These are phyloP conservation scores for Enteromius mattozi DNA, from an alignment of 2,797 vertebrate species.

Conservation along the genomic window DNA sequence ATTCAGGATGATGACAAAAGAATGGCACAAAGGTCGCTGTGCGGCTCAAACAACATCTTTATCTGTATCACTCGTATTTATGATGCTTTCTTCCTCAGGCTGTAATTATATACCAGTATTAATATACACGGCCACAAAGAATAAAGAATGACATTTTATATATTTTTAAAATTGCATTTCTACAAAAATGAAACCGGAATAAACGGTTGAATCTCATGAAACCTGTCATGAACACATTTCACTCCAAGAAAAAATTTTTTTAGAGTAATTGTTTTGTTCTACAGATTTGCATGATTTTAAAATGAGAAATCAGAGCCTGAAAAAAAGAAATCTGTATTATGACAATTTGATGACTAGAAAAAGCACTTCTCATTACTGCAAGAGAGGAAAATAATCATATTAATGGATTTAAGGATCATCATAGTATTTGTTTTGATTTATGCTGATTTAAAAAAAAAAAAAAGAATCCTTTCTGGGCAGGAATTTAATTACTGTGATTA, in stretches of 20 bases:
- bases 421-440: not conserved
- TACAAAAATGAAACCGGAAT: not conserved
- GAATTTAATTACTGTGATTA: not conserved
- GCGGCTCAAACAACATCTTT: slow-evolving; percentile 6
- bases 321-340: not conserved
- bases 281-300: not conserved
- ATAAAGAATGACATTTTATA: not conserved
- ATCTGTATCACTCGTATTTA: slow-evolving; percentile 24
- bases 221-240: not conserved
- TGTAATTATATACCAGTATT: slow-evolving; percentile 17
- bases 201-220: not conserved
- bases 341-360: not conserved
- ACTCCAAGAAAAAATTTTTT: not conserved
- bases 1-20: slow-evolving; percentile 13
- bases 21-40: slow-evolving; percentile 43
- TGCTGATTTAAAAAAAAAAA: not conserved
- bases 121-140: not conserved
- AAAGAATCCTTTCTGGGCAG: not conserved
- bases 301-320: not conserved
- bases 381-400: slow-evolving; percentile 2
- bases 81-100: slow-evolving; percentile 27
- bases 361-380: not conserved
- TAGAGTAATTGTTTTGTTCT: not conserved
- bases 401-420: slow-evolving; percentile 15
- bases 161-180: not conserved